Evolutionary conservation across 2,888 invertebrate genomes (phyloP), one percentile per base, ranked within the genome.

Genomic region (Psococerastis gibbosa): DNA sequence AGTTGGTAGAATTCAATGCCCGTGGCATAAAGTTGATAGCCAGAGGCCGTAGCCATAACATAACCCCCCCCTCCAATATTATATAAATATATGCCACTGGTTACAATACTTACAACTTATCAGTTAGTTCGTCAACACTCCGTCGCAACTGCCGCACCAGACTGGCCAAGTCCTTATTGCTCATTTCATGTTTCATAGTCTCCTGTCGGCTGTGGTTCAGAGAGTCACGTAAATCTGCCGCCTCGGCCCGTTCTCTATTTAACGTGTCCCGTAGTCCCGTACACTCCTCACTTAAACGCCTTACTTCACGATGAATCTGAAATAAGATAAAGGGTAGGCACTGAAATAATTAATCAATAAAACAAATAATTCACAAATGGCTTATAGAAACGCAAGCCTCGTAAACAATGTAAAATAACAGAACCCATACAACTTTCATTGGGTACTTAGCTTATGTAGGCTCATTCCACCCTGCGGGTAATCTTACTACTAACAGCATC

Each of bases 151-250:
- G 64, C 47, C 65, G 61, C 18, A 75, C 67, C 59, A 78, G 76
- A 43, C 66, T 63, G 49, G 73, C 70, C 22, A 78, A 64, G 60
- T 78, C 75, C 54, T 77, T 73, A 55, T 75, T 67, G 11, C 66
- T 62, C 32, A 75, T 53, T 53, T 73, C 71, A 27, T 71, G 62
- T 46, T 73, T 70, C 20, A 75, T 71, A n/a, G 70, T 63, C 51
- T 76, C 75, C 43, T 68, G 65, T 22, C 73, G 64, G 8, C 71
- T 65, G 44, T 68, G 65, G 32, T 64, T 62, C 33, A 77, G 53
- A 11, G 74, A 57, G 41, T 64, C 63, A 52, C 75, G 72, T 43
- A 74, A 57, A n/a, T 68, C 66, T 44, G 69, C 66, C 0, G 68
- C 57, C 9, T 64, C 64, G 32, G 56, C 61, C 50, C 62, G 62